These are phyloP conservation scores for Hapalemur alaotrensis DNA, from an alignment of 2,797 vertebrate genomes.

Conservation along the genomic window DNA sequence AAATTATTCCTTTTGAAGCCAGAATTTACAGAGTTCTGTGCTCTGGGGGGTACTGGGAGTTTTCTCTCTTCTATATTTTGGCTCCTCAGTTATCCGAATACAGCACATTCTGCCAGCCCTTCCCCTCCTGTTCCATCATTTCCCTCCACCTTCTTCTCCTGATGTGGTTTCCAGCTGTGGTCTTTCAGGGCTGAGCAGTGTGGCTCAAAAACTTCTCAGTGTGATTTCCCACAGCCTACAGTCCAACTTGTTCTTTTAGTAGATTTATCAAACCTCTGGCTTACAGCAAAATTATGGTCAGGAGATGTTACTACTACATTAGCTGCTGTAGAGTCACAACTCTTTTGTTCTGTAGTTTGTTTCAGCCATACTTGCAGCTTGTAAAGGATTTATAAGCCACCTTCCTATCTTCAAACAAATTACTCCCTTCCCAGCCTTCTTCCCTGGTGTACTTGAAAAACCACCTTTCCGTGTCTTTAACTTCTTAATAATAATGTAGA, in stretches of 20 bases:
- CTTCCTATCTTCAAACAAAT: not conserved
- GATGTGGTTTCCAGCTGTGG: not conserved
- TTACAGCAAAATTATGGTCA: not conserved
- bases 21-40: not conserved
- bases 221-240: not conserved
- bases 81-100: not conserved
- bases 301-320: not conserved
- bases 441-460: not conserved
- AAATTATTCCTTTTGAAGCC: not conserved
- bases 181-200: not conserved
- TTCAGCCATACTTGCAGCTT: not conserved
- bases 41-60: not conserved
- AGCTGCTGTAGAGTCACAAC: rapidly evolving
- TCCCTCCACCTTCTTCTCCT: not conserved
- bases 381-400: not conserved
- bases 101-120: not conserved
- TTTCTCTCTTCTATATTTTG: not conserved
- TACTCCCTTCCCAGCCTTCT: not conserved
- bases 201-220: not conserved
- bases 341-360: not conserved
- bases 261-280: not conserved
- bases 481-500: not conserved
- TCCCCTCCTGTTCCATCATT: not conserved
- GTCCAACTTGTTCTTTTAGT: not conserved
- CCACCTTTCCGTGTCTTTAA: not conserved